Evolutionary conservation across 2,888 invertebrate genomes (phyloP).

Genomic region (Osedax fenrisi): DNA sequence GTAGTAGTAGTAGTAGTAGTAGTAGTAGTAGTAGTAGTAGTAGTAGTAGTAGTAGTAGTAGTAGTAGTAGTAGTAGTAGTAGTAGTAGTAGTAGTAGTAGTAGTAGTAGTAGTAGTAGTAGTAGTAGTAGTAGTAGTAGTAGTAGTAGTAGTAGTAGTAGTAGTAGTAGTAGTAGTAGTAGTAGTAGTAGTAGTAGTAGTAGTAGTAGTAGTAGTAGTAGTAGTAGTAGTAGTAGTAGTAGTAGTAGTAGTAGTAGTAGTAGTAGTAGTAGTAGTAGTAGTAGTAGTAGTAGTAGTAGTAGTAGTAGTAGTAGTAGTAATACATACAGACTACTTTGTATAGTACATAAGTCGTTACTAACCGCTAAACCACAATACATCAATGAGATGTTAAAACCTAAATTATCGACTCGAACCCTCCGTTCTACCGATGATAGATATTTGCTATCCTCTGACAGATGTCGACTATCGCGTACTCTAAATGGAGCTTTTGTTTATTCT

Average conservation of each 20-base stretch:
- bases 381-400: no score
- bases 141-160: slow-evolving; percentile 14
- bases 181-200: slow-evolving; percentile 10
- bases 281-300: slow-evolving; percentile 14
- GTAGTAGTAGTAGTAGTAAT: slow-evolving; percentile 1
- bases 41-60: background rate
- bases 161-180: slow-evolving; percentile 13
- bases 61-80: background rate
- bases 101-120: background rate
- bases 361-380: no score
- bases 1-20: background rate
- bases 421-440: no score
- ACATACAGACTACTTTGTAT: no score
- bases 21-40: background rate
- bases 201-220: slow-evolving; percentile 8
- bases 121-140: slow-evolving; percentile 13
- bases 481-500: no score
- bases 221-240: slow-evolving; percentile 16
- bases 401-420: no score
- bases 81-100: background rate
- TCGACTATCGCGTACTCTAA: no score
- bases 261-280: slow-evolving; percentile 16
- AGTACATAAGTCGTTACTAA: no score
- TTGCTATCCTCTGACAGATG: no score
- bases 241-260: slow-evolving; percentile 16